Conservation (phyloP, 2,888 invertebrate genomes). For the Lapara coniferarum region DNA sequence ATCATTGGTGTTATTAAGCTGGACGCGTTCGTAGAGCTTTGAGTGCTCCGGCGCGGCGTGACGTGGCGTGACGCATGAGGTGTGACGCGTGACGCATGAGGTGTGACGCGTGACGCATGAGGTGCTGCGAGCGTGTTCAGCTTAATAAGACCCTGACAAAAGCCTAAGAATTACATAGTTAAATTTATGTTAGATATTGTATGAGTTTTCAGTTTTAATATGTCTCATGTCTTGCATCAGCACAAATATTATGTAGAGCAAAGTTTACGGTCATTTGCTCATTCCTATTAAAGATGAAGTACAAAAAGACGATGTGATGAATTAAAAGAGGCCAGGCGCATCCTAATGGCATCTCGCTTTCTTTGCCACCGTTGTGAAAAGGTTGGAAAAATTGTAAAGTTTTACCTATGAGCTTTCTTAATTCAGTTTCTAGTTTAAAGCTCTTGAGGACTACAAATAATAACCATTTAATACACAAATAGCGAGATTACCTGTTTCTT, state of each 20-base stretch:
- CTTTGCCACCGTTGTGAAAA: conserved; percentile 4
- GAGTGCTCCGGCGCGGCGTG: too few relatives aligned
- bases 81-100: too few relatives aligned
- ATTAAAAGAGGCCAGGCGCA: conserved; percentile 37
- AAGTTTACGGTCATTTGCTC: neutral
- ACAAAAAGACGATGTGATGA: conserved; percentile 31
- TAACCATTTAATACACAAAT: neutral
- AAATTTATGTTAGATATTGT: too few relatives aligned
- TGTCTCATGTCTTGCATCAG: neutral
- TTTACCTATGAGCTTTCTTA: conserved; percentile 16
- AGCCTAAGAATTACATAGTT: too few relatives aligned
- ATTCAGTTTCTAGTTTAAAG: conserved; percentile 9
- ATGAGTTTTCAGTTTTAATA: neutral
- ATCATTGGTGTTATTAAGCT: too few relatives aligned
- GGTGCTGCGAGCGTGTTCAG: too few relatives aligned
- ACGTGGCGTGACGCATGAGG: too few relatives aligned
- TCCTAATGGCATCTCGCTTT: conserved; percentile 25
- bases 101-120: too few relatives aligned
- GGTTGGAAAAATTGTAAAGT: conserved; percentile 15
- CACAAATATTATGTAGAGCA: neutral
- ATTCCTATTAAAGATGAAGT: conserved; percentile 5
- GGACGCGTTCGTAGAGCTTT: too few relatives aligned
- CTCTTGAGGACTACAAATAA: conserved; percentile 3
- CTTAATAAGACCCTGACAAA: too few relatives aligned
- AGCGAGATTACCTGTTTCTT: neutral